Percentiles rank a stretch among this genome's conserved stretches.
phyloP scores from a whole-genome alignment of 1,140 invertebrate genomes.

The Stegodyphus dumicola region DNA sequence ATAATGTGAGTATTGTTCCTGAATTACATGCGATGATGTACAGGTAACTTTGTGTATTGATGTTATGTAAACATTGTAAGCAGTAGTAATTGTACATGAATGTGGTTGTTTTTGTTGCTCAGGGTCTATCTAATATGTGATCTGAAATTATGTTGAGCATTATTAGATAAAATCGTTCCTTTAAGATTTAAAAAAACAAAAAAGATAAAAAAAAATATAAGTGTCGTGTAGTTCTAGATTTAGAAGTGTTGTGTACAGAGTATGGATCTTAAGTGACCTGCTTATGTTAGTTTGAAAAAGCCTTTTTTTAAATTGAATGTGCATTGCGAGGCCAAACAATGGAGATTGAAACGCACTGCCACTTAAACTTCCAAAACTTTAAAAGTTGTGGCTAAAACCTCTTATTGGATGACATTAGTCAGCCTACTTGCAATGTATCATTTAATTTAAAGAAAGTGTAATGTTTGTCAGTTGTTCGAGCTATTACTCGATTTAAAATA shows the following conservation, averaged over 20 bases:
- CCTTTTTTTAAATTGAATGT: not conserved
- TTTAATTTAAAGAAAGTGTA: not conserved
- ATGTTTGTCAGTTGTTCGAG: not conserved
- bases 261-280: conserved; percentile 29
- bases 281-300: not conserved
- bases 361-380: not conserved
- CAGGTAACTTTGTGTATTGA: conserved; percentile 37
- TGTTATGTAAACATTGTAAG: conserved; percentile 36
- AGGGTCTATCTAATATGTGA: conserved; percentile 47
- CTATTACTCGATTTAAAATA: conserved; percentile 1
- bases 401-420: not conserved
- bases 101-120: conserved; percentile 58
- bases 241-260: conserved; percentile 57
- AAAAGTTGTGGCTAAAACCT: not conserved
- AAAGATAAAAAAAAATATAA: not conserved
- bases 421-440: not conserved
- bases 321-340: not conserved
- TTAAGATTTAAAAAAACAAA: not conserved
- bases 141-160: conserved; percentile 58
- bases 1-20: conserved; percentile 33
- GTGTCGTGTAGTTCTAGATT: conserved; percentile 56
- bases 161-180: conserved; percentile 56
- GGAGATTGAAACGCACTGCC: not conserved
- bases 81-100: conserved; percentile 53
- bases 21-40: conserved; percentile 24